Base-by-base conservation (phyloP, 2,888 invertebrate species). In the Reticulitermes lucifugus region DNA sequence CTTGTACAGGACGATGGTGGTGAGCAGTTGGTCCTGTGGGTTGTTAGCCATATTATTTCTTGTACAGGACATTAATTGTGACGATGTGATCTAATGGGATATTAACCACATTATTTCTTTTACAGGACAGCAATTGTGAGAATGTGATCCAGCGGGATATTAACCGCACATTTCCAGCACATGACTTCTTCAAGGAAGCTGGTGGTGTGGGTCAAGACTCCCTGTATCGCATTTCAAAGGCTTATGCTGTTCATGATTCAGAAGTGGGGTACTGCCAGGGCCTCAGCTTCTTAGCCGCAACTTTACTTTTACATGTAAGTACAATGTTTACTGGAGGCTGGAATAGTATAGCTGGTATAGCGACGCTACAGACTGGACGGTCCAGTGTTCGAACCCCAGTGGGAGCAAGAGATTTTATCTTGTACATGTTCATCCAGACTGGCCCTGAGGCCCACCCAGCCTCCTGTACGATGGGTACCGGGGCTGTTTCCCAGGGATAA, bases 241-340 rank as follows among this genome's bases (percentile, higher is more conserved):
- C 99, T 0, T 99, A 99, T 91, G 98, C 99, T 3, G 96, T 99
- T 14, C 97, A 98, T 91, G 99, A 99, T 90, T 95, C 96, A 86
- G 99, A 99, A 92, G 98, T 99, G 87, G 98, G 98, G 85, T 99
- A 99, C 92, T 99, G 99, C 90, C 99, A 99, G 92, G 99, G 99
- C 10, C 93, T 99, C 86, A 99, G 99, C 91, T 99, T 99, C 91
- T 93, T 99, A 70, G 98, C 98, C 65, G 99, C 99, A 87, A 98
- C 99, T 83, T 92, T 99, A 85, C 92, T 99, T 55, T 92, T 99
- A 87, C 99, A 99, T 91, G 99, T 99, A 91, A 94, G 95, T 94
- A 35, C 55, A 14, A 18, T 55, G 55, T 14, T 55, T 55, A 55
- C 14, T 35, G 35, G 35, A 35, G 35, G 35, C 35, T 25, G 25